Evolutionary conservation across 2,888 invertebrate species (phyloP), one percentile per base, ranked within the genome.

Genomic region (Bimastos eiseni): DNA sequence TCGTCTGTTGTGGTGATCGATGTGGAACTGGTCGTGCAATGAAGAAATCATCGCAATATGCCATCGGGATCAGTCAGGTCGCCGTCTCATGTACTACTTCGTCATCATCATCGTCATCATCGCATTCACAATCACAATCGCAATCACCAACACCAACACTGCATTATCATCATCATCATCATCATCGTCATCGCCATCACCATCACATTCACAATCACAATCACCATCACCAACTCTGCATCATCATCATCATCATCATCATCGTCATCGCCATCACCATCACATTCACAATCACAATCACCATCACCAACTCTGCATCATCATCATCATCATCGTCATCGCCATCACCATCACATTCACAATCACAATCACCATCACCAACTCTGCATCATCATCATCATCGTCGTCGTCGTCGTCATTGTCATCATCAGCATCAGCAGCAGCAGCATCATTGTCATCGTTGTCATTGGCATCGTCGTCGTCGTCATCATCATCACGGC

Each of bases 171-270:
- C n/a, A n/a, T 86, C 86, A 8, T n/a, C n/a, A 1, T 90, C 44
- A n/a, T 90, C 84, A 37, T 88, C 44, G 19, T 49, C 34, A 34
- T 90, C 55, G 37, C 44, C n/a, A n/a, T n/a, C n/a, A n/a, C n/a
- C n/a, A n/a, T n/a, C n/a, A n/a, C n/a, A n/a, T n/a, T n/a, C n/a
- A n/a, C n/a, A n/a, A n/a, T n/a, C n/a, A n/a, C n/a, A n/a, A n/a
- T n/a, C n/a, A n/a, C n/a, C n/a, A n/a, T n/a, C n/a, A n/a, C n/a
- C n/a, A n/a, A n/a, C n/a, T n/a, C n/a, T n/a, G n/a, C n/a, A n/a
- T n/a, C n/a, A n/a, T n/a, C n/a, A n/a, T n/a, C n/a, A n/a, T 86
- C 86, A 8, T n/a, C n/a, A 1, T 90, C 44, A n/a, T 90, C 84
- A 37, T 88, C 44, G 19, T 49, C 34, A 34, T 90, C 55, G 37